Percentiles rank a stretch among this genome's conserved stretches.
These are phyloP conservation scores for Dinomys branickii DNA, from an alignment of 2,113 vertebrate species.

Conservation along the genomic window DNA sequence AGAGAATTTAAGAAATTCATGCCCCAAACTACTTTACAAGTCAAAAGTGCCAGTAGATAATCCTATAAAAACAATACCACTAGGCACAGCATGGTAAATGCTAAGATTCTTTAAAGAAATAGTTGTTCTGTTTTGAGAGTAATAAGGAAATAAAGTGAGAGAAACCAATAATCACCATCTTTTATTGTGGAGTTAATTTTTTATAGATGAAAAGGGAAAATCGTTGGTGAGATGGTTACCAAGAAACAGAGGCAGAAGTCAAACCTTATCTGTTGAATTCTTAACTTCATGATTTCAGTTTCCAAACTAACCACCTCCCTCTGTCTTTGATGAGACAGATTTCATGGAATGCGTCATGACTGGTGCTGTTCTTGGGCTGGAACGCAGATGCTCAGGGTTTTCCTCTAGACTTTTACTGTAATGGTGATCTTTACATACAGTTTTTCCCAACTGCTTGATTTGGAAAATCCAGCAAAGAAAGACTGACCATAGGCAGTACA, in stretches of 20 bases:
- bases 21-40: slow-evolving; percentile 8
- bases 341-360: neutral
- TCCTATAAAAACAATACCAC: neutral
- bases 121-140: neutral
- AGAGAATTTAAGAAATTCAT: slow-evolving; percentile 44
- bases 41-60: neutral
- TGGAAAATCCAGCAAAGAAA: slow-evolving; percentile 11
- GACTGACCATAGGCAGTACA: neutral
- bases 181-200: neutral
- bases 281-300: neutral
- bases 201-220: neutral
- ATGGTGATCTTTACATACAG: neutral
- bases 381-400: slow-evolving; percentile 26
- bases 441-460: neutral
- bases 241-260: neutral
- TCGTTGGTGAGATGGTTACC: neutral
- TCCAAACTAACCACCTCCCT: neutral
- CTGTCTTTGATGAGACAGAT: neutral
- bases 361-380: neutral
- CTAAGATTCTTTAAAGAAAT: slow-evolving; percentile 13
- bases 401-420: neutral
- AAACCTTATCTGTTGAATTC: neutral
- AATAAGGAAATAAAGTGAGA: slow-evolving; percentile 10
- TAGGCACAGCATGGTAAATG: neutral
- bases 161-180: neutral